phyloP scores from a whole-genome alignment of 2,797 vertebrate genomes.

The Bufotes viridis region DNA sequence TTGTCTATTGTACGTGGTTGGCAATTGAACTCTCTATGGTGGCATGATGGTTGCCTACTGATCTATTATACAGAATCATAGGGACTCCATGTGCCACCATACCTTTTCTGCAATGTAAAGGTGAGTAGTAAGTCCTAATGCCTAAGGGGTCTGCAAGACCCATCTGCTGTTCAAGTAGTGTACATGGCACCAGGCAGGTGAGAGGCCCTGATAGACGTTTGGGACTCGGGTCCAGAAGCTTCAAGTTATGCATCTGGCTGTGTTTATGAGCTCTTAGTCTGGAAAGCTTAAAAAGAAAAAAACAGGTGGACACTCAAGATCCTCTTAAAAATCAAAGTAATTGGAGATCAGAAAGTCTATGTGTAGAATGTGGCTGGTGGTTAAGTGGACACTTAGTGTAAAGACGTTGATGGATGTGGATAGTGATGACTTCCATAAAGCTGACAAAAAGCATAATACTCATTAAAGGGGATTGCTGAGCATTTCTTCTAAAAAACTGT shows the following conservation, averaged over 20 bases:
- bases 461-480: neutral
- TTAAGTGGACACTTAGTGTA: neutral
- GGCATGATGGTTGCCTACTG: neutral
- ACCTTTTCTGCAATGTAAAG: no score
- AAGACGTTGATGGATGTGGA: conserved; percentile 1
- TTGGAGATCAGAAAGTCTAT: neutral
- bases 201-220: neutral
- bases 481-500: no score
- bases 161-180: no score
- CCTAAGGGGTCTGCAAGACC: neutral
- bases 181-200: neutral
- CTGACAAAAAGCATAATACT: neutral
- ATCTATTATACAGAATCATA: no score
- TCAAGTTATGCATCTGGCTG: neutral
- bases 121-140: neutral
- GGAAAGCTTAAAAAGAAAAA: neutral
- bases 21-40: neutral
- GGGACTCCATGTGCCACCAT: no score
- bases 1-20: neutral
- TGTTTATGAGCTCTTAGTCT: neutral
- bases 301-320: conserved; percentile 18
- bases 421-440: conserved; percentile 14
- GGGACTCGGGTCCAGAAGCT: neutral
- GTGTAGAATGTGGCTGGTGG: conserved; percentile 6
- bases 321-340: conserved; percentile 26